Base-by-base conservation (phyloP, 2,113 vertebrate species). In the Cettia cetti region DNA sequence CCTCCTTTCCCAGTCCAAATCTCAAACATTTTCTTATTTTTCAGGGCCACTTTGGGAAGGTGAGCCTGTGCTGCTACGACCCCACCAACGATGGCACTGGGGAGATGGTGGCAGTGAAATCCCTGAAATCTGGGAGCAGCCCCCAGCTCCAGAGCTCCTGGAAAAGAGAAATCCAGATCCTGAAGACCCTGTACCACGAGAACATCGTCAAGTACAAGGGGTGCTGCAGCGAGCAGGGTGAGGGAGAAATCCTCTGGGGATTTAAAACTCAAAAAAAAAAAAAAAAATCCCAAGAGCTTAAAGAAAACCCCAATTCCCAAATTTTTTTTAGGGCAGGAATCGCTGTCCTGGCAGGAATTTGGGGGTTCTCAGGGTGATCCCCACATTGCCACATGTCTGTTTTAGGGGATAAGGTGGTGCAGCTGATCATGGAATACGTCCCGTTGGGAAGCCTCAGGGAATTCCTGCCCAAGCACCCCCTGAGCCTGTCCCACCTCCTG, bases 121-220 rank as follows among this genome's bases (percentile, higher is more conserved):
- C 98, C 5, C 96, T 99, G 54, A 99, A 99, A 94, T 98, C 98
- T 2, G 99, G 98, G n/a, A 98, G 98, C 52, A 94, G 97, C n/a
- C 96, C 96, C 3, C 97, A 98, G 76, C 98, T 98, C 8, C 95
- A 97, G 47, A 97, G 97, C 1, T 97, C 98, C 90, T 99, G 99
- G 99, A 98, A 97, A 59, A 98, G 98, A 84, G 99, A 99, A 90
- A 99, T 99, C 10, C 97, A 98, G 40, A 99, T 99, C 96, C 97
- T 99, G 27, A 99, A 98, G 90, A 98, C 98, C 0, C 98, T 99
- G 10, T 98, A 98, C 90, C 99, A 99, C 50, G 93, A 86, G 31
- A 99, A 99, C 96, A 99, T 99, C 9, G 98, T 99, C 95, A 99
- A 99, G 89, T 99, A 99, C 97, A 99, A 98, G 61, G 99, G 99